phyloP scores from a whole-genome alignment of 2,797 vertebrate species.

The Poeciliopsis paucimaculata region DNA sequence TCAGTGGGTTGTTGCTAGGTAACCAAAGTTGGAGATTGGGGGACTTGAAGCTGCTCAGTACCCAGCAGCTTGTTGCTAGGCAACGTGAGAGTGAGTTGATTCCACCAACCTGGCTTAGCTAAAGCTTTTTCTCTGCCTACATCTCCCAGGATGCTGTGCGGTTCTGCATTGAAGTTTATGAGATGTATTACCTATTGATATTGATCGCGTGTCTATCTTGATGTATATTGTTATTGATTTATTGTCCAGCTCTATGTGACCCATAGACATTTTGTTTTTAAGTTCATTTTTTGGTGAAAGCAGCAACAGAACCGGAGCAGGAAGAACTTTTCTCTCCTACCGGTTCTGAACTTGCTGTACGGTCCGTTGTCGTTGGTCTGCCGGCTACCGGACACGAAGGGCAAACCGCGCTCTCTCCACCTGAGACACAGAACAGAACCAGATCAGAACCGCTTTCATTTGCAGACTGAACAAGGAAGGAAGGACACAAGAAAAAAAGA shows the following conservation, averaged over 20 bases:
- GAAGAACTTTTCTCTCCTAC: constrained; percentile 61
- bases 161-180: too few species aligned
- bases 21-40: too few species aligned
- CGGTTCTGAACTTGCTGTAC: constrained; percentile 87
- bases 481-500: not conserved
- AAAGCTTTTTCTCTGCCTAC: too few species aligned
- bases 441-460: constrained; percentile 44
- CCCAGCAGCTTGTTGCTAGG: too few species aligned
- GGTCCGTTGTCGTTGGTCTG: constrained; percentile 76
- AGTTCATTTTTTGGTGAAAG: not conserved
- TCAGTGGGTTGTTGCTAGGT: too few species aligned
- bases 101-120: too few species aligned
- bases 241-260: not conserved
- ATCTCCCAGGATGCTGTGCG: too few species aligned
- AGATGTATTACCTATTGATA: too few species aligned
- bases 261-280: not conserved
- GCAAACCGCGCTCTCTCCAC: constrained; percentile 85
- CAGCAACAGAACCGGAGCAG: not conserved
- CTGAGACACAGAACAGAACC: constrained; percentile 63
- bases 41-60: too few species aligned
- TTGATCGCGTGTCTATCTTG: too few species aligned
- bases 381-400: constrained; percentile 78
- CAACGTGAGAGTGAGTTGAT: too few species aligned
- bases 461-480: not conserved
- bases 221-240: too few species aligned